phyloP scores from a whole-genome alignment of 1,140 invertebrate species.

The Lordiphosa mommai region DNA sequence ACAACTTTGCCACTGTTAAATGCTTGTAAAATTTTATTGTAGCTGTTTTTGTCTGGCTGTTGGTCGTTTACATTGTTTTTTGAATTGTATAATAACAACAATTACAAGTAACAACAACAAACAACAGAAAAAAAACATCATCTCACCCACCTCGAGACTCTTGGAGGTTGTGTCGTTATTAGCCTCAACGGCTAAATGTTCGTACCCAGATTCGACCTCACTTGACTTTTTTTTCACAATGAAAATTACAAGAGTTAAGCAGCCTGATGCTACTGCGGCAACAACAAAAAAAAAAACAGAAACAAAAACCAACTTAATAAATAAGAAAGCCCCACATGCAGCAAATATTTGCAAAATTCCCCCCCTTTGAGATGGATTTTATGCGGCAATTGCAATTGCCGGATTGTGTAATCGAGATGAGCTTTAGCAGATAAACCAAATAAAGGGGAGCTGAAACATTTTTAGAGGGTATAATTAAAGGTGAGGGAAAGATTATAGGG shows the following conservation, averaged over 20 bases:
- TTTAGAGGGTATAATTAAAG: too few relatives aligned
- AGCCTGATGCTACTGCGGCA: conserved; percentile 8
- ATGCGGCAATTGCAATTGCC: too few relatives aligned
- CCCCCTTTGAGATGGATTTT: conserved; percentile 7
- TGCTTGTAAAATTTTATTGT: conserved; percentile 42
- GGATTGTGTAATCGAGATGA: too few relatives aligned
- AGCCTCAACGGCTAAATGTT: conserved; percentile 61
- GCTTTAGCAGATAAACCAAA: too few relatives aligned
- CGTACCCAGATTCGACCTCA: conserved; percentile 62
- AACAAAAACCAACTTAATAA: conserved; percentile 39
- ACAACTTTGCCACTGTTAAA: conserved; percentile 15
- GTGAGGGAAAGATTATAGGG: too few relatives aligned
- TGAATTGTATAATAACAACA: conserved; percentile 72
- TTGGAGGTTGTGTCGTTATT: conserved; percentile 63
- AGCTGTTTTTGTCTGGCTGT: conserved; percentile 14
- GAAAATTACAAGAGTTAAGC: conserved; percentile 40
- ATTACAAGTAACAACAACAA: conserved; percentile 60
- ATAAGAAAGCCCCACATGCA: conserved; percentile 43
- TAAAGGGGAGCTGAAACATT: too few relatives aligned
- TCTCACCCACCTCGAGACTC: conserved; percentile 28
- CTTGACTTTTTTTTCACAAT: conserved; percentile 75
- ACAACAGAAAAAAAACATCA: conserved; percentile 28
- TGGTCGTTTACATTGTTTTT: conserved; percentile 17
- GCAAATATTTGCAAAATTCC: conserved; percentile 45
- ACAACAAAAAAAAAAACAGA: conserved; percentile 9